These are phyloP conservation scores for Gallirallus australis DNA, from an alignment of 2,797 vertebrate genomes.

Conservation along the genomic window DNA sequence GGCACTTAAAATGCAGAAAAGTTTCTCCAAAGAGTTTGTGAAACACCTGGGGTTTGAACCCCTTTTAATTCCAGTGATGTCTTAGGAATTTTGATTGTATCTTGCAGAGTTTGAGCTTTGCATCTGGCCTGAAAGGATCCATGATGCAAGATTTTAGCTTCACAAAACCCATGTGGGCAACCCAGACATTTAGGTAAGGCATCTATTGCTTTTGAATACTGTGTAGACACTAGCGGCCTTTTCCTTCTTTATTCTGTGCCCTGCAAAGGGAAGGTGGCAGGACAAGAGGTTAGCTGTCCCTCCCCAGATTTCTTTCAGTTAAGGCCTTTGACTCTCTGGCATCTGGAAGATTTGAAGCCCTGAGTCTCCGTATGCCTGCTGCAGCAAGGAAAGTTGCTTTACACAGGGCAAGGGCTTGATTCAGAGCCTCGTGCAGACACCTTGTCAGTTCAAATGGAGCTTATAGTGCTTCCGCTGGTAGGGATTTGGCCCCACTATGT, in stretches of 20 bases:
- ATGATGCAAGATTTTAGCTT: not conserved
- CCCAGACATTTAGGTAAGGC: rapidly evolving
- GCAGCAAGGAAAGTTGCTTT: not conserved
- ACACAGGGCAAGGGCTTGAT: not conserved
- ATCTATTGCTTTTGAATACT: not conserved
- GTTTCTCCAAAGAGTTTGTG: not conserved
- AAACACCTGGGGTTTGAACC: not conserved
- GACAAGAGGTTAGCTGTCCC: not conserved
- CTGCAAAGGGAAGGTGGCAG: not conserved
- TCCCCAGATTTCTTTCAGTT: not conserved
- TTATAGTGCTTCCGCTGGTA: not conserved
- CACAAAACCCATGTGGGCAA: not conserved
- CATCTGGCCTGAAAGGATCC: not conserved
- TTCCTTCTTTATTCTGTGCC: not conserved
- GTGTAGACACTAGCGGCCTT: not conserved
- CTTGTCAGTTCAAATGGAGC: not conserved
- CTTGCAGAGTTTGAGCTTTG: not conserved
- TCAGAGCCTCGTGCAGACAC: not conserved
- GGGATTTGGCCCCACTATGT: not conserved
- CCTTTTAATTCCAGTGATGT: not conserved
- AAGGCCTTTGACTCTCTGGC: not conserved
- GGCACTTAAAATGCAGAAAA: conserved; percentile 3
- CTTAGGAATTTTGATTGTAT: not conserved
- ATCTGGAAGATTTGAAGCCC: not conserved
- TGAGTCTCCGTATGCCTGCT: not conserved